Conservation (phyloP, 2,113 vertebrate species). For the Petroica traversi region DNA sequence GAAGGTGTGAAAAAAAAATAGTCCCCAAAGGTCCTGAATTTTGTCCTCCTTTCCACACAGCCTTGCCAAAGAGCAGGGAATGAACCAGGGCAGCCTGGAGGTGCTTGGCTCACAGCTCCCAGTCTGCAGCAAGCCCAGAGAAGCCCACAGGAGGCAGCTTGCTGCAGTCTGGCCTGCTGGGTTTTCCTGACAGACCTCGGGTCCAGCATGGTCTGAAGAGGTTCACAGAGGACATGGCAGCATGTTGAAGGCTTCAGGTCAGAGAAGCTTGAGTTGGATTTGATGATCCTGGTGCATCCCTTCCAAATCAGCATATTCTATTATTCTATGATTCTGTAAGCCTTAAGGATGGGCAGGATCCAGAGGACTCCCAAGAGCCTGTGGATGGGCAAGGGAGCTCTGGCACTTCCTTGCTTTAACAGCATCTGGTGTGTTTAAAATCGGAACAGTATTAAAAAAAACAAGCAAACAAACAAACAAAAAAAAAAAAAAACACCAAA, state of each 20-base stretch:
- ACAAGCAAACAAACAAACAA: too few relatives aligned
- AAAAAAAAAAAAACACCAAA: too few relatives aligned
- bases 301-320: neutral
- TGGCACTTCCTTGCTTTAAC: neutral
- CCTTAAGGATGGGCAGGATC: neutral
- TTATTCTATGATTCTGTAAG: neutral
- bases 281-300: neutral
- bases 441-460: neutral
- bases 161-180: neutral
- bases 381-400: neutral
- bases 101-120: neutral
- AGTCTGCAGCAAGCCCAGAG: accelerated
- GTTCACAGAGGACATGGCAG: neutral
- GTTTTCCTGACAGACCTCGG: neutral
- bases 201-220: neutral
- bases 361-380: neutral
- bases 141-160: neutral
- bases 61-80: neutral
- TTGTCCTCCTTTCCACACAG: neutral
- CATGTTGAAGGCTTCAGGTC: neutral
- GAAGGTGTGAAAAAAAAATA: neutral
- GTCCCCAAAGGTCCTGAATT: neutral
- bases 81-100: neutral
- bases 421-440: neutral
- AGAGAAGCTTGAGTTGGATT: neutral